Evolutionary conservation across 92 coral and sea anemone genomes (phyloP), one percentile per base, ranked within the genome.

Genomic region (Isaurus tuberculatus): DNA sequence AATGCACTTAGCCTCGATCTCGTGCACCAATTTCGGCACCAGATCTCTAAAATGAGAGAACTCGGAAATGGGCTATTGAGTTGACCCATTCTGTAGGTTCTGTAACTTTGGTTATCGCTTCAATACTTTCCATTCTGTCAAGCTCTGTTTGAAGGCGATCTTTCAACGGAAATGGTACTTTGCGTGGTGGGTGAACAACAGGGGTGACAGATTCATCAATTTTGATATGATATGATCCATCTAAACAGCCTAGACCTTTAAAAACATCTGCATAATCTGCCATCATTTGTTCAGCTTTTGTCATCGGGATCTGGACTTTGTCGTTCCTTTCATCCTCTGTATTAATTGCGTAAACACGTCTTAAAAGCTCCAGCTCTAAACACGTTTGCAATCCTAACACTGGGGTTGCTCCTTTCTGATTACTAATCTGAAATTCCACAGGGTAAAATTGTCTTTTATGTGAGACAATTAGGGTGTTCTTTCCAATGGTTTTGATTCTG

Each of bases 391-490:
- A 37, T 36, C n/a, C n/a, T n/a, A n/a, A 32, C 14, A 79, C 86
- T 28, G 92, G 92, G 17, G 40, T 48, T 29, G 67, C 89, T 29
- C 65, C 43, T 49, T 43, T 60, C 19, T 90, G 84, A 36, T 90
- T 78, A 61, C 60, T 75, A 4, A 90, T 70, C 28, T 86, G 88
- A 51, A 81, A 90, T 60, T 90, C 85, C 28, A 82, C 86, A 68
- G 90, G 85, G 69, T 81, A 43, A 44, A 42, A n/a, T 43, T 86
- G 60, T 14, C 75, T 72, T 57, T 73, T 86, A 31, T 74, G 83
- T 46, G 58, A 43, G 63, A 83, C 85, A 5, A 23, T 44, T 10
- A 85, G 86, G 43, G 43, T 37, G 43, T 37, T 37, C 43, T 37
- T 37, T 37, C 43, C 43, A 37, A 9, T 37, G 43, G 43, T 37